Conservation (phyloP, 2,888 invertebrate species). For the Tenthredo amoena region DNA sequence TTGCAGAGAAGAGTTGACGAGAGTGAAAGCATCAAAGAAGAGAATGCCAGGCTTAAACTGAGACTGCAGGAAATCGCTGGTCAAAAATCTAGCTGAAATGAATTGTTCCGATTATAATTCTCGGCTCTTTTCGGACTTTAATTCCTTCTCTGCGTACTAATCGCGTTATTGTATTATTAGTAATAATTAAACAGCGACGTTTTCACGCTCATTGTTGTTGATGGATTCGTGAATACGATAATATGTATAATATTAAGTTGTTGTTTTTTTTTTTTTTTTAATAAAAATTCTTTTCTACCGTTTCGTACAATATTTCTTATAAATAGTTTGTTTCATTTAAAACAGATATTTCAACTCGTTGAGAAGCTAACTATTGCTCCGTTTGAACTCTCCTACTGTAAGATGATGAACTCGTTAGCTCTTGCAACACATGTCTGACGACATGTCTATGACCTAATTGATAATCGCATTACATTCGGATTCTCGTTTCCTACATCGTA, state of each 20-base stretch:
- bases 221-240: background rate
- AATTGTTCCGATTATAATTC: background rate
- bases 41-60: conserved; percentile 69
- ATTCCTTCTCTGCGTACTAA: background rate
- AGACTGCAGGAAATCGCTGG: conserved; percentile 66
- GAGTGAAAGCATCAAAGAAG: conserved; percentile 67
- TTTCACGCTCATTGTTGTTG: background rate
- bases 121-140: background rate
- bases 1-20: conserved; percentile 68
- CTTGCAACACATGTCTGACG: background rate
- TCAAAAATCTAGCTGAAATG: conserved; percentile 2
- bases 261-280: background rate
- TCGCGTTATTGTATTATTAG: conserved; percentile 11
- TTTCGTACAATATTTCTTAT: background rate
- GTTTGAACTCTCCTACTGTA: background rate
- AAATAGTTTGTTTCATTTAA: background rate
- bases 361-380: background rate
- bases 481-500: background rate
- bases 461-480: conserved; percentile 36
- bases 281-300: background rate
- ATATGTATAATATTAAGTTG: background rate
- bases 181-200: background rate
- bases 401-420: conserved; percentile 33
- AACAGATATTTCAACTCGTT: background rate
- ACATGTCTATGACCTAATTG: conserved; percentile 32